Percentiles rank a stretch among this genome's conserved stretches.
Evolutionary conservation across 1,140 invertebrate genomes (phyloP).

Genomic region (Drosophila sturtevanti): DNA sequence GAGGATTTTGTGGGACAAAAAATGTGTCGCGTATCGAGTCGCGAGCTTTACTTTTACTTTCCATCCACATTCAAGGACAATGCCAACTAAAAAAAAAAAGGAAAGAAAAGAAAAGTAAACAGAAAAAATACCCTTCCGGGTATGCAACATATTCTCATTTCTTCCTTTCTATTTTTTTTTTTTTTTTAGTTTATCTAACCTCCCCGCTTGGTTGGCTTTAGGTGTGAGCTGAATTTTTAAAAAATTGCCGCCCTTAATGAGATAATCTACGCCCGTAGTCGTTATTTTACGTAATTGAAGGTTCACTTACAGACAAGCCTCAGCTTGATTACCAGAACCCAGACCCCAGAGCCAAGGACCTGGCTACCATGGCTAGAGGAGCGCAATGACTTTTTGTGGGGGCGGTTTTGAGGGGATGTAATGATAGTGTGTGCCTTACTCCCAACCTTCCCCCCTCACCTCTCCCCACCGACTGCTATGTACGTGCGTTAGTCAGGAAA

Average conservation of each 20-base stretch:
- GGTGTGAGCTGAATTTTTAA: slow-evolving; percentile 75
- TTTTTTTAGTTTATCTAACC: slow-evolving; percentile 47
- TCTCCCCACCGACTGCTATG: not conserved
- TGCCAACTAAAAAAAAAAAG: slow-evolving; percentile 25
- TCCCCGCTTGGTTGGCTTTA: not conserved
- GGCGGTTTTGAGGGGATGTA: slow-evolving; percentile 25
- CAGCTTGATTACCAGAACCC: slow-evolving; percentile 21
- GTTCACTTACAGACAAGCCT: slow-evolving; percentile 63
- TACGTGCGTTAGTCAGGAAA: slow-evolving; percentile 1
- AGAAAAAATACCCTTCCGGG: slow-evolving; percentile 11
- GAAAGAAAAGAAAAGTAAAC: too few species aligned
- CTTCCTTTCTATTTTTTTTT: not conserved
- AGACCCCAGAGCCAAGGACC: not conserved
- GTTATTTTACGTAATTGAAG: slow-evolving; percentile 80
- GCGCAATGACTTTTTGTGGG: slow-evolving; percentile 12
- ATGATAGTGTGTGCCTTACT: slow-evolving; percentile 40
- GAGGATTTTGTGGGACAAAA: slow-evolving; percentile 42
- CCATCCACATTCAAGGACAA: slow-evolving; percentile 42
- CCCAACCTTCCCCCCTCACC: too few species aligned
- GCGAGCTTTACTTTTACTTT: slow-evolving; percentile 57
- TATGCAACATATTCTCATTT: not conserved
- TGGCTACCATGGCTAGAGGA: not conserved
- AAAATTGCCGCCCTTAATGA: slow-evolving; percentile 70
- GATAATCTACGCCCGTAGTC: slow-evolving; percentile 71
- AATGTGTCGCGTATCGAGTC: slow-evolving; percentile 65